Evolutionary conservation across 2,797 vertebrate species (phyloP).

Genomic region (Spea hammondii): DNA sequence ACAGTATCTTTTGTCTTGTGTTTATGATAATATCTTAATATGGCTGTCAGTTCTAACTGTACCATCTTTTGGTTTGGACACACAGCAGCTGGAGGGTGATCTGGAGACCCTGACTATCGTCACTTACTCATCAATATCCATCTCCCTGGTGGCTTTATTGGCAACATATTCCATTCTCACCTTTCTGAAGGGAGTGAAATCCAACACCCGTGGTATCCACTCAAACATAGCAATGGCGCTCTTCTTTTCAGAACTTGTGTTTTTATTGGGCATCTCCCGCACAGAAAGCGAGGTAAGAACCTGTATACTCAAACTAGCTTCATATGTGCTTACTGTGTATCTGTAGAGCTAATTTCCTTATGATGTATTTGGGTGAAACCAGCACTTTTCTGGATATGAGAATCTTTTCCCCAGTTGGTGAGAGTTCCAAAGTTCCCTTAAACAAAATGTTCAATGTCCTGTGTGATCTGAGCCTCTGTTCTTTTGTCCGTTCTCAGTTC

Average conservation of each 20-base stretch:
- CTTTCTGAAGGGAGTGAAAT: slow-evolving; percentile 91
- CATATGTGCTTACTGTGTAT: no score
- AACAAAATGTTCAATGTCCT: no score
- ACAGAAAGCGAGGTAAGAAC: slow-evolving; percentile 91
- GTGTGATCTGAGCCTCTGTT: background rate
- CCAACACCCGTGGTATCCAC: slow-evolving; percentile 92
- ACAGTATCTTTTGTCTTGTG: background rate
- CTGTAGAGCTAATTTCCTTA: no score
- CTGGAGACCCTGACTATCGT: slow-evolving; percentile 89
- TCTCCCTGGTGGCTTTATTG: slow-evolving; percentile 86
- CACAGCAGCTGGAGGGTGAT: slow-evolving; percentile 92
- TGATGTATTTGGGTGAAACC: no score
- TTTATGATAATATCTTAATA: background rate
- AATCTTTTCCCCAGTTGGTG: no score
- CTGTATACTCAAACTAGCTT: no score
- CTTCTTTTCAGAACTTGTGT: slow-evolving; percentile 89
- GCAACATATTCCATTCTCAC: slow-evolving; percentile 84
- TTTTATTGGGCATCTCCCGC: slow-evolving; percentile 88
- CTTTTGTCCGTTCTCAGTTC: slow-evolving; percentile 72
- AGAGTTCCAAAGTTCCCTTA: no score
- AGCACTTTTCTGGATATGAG: no score
- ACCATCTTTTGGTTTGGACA: slow-evolving; percentile 35
- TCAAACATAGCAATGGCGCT: slow-evolving; percentile 88
- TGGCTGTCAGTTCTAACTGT: background rate
- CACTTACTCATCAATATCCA: slow-evolving; percentile 82